Evolutionary conservation across 1,140 invertebrate species (phyloP).

Genomic region (Melipona quadrifasciata): DNA sequence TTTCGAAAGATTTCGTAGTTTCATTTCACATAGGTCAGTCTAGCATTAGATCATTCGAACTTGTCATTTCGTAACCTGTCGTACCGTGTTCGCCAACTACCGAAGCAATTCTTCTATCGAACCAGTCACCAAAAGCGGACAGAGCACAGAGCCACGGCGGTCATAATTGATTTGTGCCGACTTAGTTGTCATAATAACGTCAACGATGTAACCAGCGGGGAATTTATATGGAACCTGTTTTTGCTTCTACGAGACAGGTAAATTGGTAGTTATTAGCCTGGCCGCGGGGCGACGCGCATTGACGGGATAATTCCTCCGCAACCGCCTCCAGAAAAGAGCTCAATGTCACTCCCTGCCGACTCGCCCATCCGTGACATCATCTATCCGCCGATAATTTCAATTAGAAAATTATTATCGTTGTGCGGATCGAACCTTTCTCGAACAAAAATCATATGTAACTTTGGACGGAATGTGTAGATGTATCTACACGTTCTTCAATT

Average conservation of each 20-base stretch:
- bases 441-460: too few relatives aligned
- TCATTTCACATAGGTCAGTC: too few relatives aligned
- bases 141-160: background rate
- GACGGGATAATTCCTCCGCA: constrained; percentile 68
- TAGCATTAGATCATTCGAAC: too few relatives aligned
- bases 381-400: constrained; percentile 52
- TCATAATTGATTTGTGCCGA: constrained; percentile 70
- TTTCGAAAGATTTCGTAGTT: too few relatives aligned
- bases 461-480: too few relatives aligned
- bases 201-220: constrained; percentile 59
- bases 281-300: constrained; percentile 64
- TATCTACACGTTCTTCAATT: too few relatives aligned
- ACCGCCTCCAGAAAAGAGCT: constrained; percentile 21
- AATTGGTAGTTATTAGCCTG: constrained; percentile 76
- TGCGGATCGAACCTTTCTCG: background rate
- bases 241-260: constrained; percentile 70
- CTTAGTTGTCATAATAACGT: constrained; percentile 72
- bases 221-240: constrained; percentile 77
- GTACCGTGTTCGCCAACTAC: background rate
- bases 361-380: background rate
- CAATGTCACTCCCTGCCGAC: background rate
- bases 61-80: background rate
- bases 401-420: constrained; percentile 22
- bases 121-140: background rate
- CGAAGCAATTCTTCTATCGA: background rate